A percentile compares a stretch with the other conserved stretches of the same genome.
Conservation (phyloP, 2,888 invertebrate genomes). For the Metalampra italica region DNA sequence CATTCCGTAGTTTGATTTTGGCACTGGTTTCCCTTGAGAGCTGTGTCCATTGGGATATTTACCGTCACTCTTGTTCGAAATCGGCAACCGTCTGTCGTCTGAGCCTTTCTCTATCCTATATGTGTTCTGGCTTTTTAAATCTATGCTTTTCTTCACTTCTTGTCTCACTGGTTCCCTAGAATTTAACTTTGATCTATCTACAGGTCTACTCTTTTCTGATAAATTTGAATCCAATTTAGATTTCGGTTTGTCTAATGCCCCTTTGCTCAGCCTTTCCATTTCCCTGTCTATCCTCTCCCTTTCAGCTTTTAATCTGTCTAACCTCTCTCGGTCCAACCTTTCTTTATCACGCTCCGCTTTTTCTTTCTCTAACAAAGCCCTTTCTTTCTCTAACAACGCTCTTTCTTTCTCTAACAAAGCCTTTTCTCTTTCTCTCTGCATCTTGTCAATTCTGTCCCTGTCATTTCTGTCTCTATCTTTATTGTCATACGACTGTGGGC, state of each 20-base stretch:
- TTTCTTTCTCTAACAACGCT: slow-evolving; percentile 24
- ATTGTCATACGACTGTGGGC: slow-evolving; percentile 17
- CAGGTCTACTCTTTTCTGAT: slow-evolving; percentile 39
- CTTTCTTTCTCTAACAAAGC: slow-evolving; percentile 20
- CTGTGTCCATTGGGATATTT: slow-evolving; percentile 50
- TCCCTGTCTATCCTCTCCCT: slow-evolving; percentile 65
- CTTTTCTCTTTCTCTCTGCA: slow-evolving; percentile 26
- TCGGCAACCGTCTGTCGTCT: slow-evolving; percentile 45
- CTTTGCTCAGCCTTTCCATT: slow-evolving; percentile 56
- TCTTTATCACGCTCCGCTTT: slow-evolving; percentile 37
- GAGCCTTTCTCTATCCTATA: slow-evolving; percentile 72
- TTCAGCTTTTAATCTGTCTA: slow-evolving; percentile 61
- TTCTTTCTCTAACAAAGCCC: slow-evolving; percentile 41
- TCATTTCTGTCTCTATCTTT: slow-evolving; percentile 35
- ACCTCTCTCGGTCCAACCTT: slow-evolving; percentile 50
- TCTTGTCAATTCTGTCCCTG: slow-evolving; percentile 26
- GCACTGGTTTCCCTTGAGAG: slow-evolving; percentile 47
- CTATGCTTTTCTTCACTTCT: slow-evolving; percentile 58
- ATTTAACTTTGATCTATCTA: slow-evolving; percentile 47
- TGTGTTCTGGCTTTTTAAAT: slow-evolving; percentile 68
- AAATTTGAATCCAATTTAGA: slow-evolving; percentile 47
- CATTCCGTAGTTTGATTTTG: slow-evolving; percentile 35
- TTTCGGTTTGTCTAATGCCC: slow-evolving; percentile 62
- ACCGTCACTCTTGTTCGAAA: slow-evolving; percentile 41
- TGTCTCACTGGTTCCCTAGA: slow-evolving; percentile 35